phyloP scores from a whole-genome alignment of 2,113 vertebrate genomes.

The Eptesicus fuscus region DNA sequence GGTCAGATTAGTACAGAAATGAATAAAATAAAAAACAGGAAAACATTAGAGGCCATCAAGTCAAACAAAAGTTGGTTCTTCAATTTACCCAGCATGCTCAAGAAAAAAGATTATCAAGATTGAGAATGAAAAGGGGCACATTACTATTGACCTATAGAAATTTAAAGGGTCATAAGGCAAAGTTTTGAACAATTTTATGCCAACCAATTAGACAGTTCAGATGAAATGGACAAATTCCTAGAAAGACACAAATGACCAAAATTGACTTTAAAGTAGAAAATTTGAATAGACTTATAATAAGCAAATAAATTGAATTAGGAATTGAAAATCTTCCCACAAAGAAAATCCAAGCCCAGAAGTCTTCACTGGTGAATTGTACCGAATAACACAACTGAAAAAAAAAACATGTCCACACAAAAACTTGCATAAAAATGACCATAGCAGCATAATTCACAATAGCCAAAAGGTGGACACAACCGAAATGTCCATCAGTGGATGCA shows the following conservation, averaged over 20 bases:
- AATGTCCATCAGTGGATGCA: neutral
- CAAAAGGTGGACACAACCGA: neutral
- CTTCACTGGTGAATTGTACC: neutral
- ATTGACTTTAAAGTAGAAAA: neutral
- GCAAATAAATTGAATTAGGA: neutral
- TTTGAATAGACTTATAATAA: neutral
- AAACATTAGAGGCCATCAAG: neutral
- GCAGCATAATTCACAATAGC: neutral
- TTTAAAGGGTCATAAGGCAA: neutral
- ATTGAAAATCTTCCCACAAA: neutral
- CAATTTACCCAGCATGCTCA: neutral
- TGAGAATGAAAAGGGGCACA: neutral
- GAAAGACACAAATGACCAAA: neutral
- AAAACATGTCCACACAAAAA: neutral
- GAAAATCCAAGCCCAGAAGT: neutral
- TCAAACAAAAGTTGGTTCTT: neutral
- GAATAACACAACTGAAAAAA: neutral
- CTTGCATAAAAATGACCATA: neutral
- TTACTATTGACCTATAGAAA: neutral
- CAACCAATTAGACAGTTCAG: neutral
- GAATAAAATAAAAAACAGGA: neutral
- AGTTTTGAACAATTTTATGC: neutral
- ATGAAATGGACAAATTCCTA: constrained; percentile 19
- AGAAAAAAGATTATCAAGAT: neutral
- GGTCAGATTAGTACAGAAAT: neutral